Evolutionary conservation across 2,888 invertebrate genomes (phyloP).

Genomic region (Orthonevra nobilis): DNA sequence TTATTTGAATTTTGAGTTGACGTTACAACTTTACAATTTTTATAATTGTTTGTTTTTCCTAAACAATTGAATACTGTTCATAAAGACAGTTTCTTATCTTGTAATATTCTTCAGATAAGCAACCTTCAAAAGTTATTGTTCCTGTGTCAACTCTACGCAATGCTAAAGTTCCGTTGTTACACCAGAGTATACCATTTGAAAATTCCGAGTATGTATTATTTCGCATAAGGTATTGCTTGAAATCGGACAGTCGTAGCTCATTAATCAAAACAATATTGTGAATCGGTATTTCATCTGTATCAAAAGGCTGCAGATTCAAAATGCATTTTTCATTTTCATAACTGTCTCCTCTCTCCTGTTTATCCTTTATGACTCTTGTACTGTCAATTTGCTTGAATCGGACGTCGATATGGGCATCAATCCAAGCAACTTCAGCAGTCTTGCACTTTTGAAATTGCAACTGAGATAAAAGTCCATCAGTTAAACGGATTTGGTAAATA

Average conservation of each 20-base stretch:
- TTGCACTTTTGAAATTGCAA: conserved; percentile 91
- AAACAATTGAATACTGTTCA: conserved; percentile 97
- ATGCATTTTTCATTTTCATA: conserved; percentile 82
- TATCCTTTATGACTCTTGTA: conserved; percentile 75
- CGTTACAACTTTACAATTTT: no score
- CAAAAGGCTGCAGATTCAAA: conserved; percentile 86
- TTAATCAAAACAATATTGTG: conserved; percentile 95
- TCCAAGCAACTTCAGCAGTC: conserved; percentile 97
- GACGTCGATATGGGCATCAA: conserved; percentile 88
- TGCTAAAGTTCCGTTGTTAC: conserved; percentile 94
- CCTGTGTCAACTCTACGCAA: conserved; percentile 95
- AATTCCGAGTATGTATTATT: conserved; percentile 92
- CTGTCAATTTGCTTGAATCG: conserved; percentile 83
- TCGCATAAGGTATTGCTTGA: conserved; percentile 89
- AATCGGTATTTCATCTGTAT: conserved; percentile 82
- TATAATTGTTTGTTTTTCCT: no score
- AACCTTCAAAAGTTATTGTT: conserved; percentile 95
- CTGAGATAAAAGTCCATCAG: conserved; percentile 93
- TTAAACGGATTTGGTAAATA: conserved; percentile 97
- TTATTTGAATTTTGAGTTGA: no score
- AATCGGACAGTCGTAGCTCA: conserved; percentile 94
- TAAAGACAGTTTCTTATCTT: conserved; percentile 95
- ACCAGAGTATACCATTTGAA: conserved; percentile 94
- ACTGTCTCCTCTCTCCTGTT: conserved; percentile 60
- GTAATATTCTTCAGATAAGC: conserved; percentile 96